A percentile compares a stretch with the other conserved stretches of the same genome.
phyloP scores from a whole-genome alignment of 2,888 invertebrate species.

The Idaea biselata region DNA sequence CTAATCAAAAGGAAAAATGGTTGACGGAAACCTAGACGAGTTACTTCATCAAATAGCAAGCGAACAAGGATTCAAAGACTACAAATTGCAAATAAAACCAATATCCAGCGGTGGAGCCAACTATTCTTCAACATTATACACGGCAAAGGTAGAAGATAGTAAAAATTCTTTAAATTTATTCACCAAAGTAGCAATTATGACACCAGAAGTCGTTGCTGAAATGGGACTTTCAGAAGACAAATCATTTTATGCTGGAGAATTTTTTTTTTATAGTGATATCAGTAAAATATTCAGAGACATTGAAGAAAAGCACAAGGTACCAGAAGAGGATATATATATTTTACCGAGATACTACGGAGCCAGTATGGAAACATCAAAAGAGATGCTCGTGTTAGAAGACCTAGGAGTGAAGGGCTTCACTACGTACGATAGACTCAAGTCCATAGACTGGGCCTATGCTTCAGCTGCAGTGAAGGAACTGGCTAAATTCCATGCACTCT shows the following conservation, averaged over 20 bases:
- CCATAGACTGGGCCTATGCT: constrained; percentile 35
- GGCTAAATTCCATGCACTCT: constrained; percentile 20
- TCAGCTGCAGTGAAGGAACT: constrained; percentile 28
- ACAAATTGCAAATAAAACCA: constrained; percentile 13
- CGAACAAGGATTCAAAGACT: constrained; percentile 13
- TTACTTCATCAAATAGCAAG: constrained; percentile 11
- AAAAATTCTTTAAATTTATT: constrained; percentile 4
- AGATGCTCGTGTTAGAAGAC: constrained; percentile 27
- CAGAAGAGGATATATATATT: constrained; percentile 18
- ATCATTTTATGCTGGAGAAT: constrained; percentile 18
- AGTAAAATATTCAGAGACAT: constrained; percentile 14
- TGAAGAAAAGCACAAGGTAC: constrained; percentile 19
- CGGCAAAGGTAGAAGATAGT: constrained; percentile 13
- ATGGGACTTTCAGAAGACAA: constrained; percentile 8
- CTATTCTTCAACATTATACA: constrained; percentile 22
- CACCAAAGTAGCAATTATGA: constrained; percentile 14
- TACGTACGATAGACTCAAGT: constrained; percentile 28
- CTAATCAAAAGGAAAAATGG: neutral
- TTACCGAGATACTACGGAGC: constrained; percentile 26
- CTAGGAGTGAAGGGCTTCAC: constrained; percentile 28
- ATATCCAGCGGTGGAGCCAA: constrained; percentile 23
- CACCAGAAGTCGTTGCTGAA: constrained; percentile 10
- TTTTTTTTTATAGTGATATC: constrained; percentile 20
- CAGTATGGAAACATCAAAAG: constrained; percentile 16
- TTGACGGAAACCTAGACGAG: neutral